phyloP scores from a whole-genome alignment of 1,140 invertebrate species.

The Drosophila azteca region DNA sequence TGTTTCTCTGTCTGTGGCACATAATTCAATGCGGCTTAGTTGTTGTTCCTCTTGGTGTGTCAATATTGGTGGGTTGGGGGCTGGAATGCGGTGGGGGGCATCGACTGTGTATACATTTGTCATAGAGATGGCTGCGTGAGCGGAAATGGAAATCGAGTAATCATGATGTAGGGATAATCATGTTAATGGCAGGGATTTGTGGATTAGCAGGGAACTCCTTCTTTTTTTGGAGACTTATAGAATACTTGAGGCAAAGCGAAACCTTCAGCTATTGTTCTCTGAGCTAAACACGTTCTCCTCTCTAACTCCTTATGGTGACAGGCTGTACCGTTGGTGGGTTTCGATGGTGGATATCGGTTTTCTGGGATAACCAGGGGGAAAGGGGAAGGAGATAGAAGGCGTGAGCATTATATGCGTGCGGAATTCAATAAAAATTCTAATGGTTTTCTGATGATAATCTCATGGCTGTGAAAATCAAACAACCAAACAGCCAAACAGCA shows the following conservation, averaged over 20 bases:
- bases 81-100: constrained; percentile 40
- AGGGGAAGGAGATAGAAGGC: not conserved
- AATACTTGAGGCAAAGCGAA: no score
- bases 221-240: no score
- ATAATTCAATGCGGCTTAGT: constrained; percentile 67
- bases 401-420: constrained; percentile 58
- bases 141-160: constrained; percentile 17
- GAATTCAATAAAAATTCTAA: constrained; percentile 83
- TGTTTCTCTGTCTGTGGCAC: constrained; percentile 43
- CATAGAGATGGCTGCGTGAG: constrained; percentile 39
- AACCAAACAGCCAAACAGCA: no score
- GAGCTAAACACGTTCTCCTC: constrained; percentile 1
- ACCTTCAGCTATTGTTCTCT: not conserved
- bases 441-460: constrained; percentile 82
- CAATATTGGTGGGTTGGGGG: constrained; percentile 50
- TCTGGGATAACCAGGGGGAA: not conserved
- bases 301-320: constrained; percentile 39
- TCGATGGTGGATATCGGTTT: constrained; percentile 1
- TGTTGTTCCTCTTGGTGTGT: constrained; percentile 30
- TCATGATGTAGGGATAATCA: constrained; percentile 39
- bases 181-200: constrained; percentile 6
- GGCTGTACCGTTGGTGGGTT: constrained; percentile 8
- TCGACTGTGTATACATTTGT: constrained; percentile 32
- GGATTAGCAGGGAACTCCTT: not conserved
- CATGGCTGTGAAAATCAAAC: constrained; percentile 78